Conservation (phyloP, 2,797 vertebrate genomes). For the Tauraco hartlaubi region DNA sequence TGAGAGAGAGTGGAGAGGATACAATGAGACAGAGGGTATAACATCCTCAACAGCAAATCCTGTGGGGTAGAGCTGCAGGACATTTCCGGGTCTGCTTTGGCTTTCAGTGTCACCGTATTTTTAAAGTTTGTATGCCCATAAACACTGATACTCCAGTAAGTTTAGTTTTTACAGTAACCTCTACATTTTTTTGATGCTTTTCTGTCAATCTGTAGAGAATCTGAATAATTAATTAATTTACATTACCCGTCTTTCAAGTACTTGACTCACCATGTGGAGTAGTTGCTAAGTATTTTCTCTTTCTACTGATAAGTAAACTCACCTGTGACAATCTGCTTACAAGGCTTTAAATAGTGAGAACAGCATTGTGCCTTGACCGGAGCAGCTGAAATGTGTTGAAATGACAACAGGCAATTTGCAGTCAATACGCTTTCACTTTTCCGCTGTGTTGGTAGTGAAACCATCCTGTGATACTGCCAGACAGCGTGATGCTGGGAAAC, state of each 20-base stretch:
- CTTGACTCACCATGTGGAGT: not conserved
- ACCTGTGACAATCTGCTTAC: not conserved
- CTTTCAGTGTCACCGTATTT: not conserved
- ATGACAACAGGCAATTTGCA: not conserved
- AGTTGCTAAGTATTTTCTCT: not conserved
- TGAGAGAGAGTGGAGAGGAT: not conserved
- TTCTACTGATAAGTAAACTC: not conserved
- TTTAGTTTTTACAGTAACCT: not conserved
- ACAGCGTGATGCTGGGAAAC: not conserved
- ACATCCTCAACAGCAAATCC: not conserved
- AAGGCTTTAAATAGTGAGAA: not conserved
- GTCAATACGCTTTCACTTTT: not conserved
- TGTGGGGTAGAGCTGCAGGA: not conserved
- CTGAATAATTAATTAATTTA: not conserved
- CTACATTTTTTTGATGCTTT: not conserved
- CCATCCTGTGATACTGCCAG: not conserved
- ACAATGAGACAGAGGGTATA: fast-evolving
- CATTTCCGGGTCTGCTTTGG: not conserved
- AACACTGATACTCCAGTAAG: not conserved
- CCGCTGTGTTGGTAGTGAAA: not conserved
- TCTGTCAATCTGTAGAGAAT: not conserved
- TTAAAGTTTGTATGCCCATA: not conserved
- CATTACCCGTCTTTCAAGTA: not conserved
- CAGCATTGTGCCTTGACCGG: not conserved
- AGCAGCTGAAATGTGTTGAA: not conserved